Base-by-base conservation (phyloP, 2,113 vertebrate species). In the Cyprinus carpio region DNA sequence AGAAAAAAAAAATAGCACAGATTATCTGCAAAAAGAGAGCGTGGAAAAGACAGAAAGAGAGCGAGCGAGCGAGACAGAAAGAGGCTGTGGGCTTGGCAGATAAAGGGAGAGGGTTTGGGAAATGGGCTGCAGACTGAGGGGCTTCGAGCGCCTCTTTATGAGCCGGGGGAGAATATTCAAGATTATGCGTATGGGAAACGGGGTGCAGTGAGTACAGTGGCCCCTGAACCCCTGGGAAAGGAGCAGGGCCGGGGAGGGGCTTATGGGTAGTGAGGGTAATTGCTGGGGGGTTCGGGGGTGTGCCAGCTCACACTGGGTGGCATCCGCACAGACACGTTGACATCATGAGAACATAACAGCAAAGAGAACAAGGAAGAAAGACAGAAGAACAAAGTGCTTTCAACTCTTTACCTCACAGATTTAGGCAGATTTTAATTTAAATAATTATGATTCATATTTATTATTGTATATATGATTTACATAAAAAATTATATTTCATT, bases 231-330 rank as follows among this genome's bases (percentile, higher is more conserved):
- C 81, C 81, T 83, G 81, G 81, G 81, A 83, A 81, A 83, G 4
- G 46, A 83, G 81, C 64, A 12, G 64, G 62, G 25, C 10, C 1
- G 67, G 27, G 65, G 79, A 81, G 67, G 81, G 81, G 81, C 2
- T 71, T 37, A 20, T 49, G 80, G 80, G 67, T n/a, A 72, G 18
- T 18, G 81, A 18, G 81, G 65, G 81, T 81, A 69, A 81, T 81
- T 81, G 80, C 62, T 2, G 43, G 46, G 79, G 56, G 79, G 60
- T 49, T 67, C 58, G 16, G 43, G 79, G 79, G 62, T 58, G 81
- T 83, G 81, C 81, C 81, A 83, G 81, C 81, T 83, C 81, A 83
- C 81, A 40, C 81, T 83, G 81, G 81, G 81, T 83, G 81, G 81
- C 81, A 83, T 54, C 64, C 60, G 25, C 62, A 65, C 62, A 23